Base-by-base conservation (phyloP, 2,888 invertebrate species). In the Dasypolia templi region DNA sequence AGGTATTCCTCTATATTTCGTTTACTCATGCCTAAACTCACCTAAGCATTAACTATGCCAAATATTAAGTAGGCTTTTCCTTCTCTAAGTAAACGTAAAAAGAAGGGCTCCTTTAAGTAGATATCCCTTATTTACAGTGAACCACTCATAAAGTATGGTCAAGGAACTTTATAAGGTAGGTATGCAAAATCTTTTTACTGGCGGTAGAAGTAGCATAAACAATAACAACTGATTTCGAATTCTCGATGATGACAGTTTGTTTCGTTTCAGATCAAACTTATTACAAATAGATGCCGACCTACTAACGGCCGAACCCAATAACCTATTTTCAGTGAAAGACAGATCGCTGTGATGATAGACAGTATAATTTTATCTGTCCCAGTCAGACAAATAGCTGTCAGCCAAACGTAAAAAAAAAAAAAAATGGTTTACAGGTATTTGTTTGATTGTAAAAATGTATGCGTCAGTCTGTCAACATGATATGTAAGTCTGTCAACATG, bases 111-210 rank as follows among this genome's bases (percentile, higher is more conserved):
- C 0, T 53, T 29, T 39, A 19, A 55, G 6, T 12, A 35, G 1
- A 14, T 35, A 46, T 19, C 6, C 12, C 12, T 6, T 59, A 67
- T 53, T 72, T 53, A 76, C 3, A 71, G 17, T 44, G n/a, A 75
- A 53, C 29, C 12, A 53, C 14, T 11, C 53, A 68, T n/a, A 65
- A 72, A 83, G 75, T 74, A 62, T 79, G 76, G 72, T 83, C 78
- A 81, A 85, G 79, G 77, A 76, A 74, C 46, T 78, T 39, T 65
- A 67, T 84, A 51, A 51, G 6, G 7, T 44, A 29, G 9, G 9
- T 9, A 74, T 49, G 53, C 58, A 44, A 64, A 66, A 44, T 58
- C 22, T 49, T 72, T 49, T 59, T 26, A 17, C 19, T 32, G 22
- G 22, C 26, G 3, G 35, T 17, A 74, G 29, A 55, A 17, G 44